Base-by-base conservation (phyloP, 1,140 invertebrate species). In the Zaprionus ghesquierei region DNA sequence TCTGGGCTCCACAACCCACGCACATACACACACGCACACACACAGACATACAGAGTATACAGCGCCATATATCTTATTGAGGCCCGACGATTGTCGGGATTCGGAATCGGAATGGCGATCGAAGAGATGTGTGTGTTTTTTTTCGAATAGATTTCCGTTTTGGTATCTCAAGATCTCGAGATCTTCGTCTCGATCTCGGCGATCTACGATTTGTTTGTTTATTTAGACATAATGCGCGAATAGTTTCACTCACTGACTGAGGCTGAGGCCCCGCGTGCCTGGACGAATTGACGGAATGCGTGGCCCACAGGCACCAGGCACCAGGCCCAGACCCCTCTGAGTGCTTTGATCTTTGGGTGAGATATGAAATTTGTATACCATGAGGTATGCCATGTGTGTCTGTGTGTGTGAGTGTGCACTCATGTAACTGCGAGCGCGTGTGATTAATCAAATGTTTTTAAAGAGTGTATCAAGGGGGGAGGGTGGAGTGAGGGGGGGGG, bases 171-270 rank as follows among this genome's bases (percentile, higher is more conserved):
- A n/a, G 59, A 75, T 75, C 77, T 69, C n/a, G n/a, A n/a, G 69
- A 70, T 79, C 61, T n/a, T n/a, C n/a, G n/a, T n/a, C n/a, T n/a
- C 63, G 62, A 61, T 72, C 60, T n/a, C 41, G 64, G 33, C 20
- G 56, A 60, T 60, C 69, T 41, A 8, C 15, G 35, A n/a, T 41
- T 41, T 86, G 72, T 86, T 86, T 86, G 82, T 86, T 86, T 86
- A 86, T 89, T 86, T 86, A 87, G 82, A 86, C 82, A 82, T 86
- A 86, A 86, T 79, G 82, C 84, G 82, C 82, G 84, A 86, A 86
- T 87, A 86, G 82, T 87, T 86, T 87, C 82, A 87, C 79, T 81
- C 79, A 79, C 79, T 81, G 68, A 62, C 51, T 71, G 41, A 54
- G 63, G 27, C 55, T 20, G 41, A 54, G 63, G 33, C 33, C 55